Evolutionary conservation across 2,113 vertebrate genomes (phyloP), one percentile per base, ranked within the genome.

Genomic region (Oostethus manadensis): DNA sequence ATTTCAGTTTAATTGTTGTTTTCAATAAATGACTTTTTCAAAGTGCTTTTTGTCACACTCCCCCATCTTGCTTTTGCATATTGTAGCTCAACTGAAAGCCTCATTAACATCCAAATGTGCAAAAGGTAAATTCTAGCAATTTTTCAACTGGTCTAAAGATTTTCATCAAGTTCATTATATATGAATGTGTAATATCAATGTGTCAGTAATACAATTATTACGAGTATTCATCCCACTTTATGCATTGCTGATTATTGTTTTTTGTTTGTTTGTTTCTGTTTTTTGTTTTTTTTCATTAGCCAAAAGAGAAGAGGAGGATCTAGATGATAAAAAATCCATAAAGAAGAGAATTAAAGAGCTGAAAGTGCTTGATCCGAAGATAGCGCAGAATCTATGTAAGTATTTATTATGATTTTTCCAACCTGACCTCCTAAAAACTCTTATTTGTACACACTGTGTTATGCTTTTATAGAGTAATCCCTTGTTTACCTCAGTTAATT

Each of bases 301-400:
- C 44, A 94, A 86, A 87, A 92, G 86, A 84, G 90, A 93, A 64
- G 92, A 93, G 10, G 91, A 95, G 1, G 90, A 92, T 70, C 76
- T 89, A 68, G 94, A 96, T 69, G 93, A 94, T 66, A 94, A 91
- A 72, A 94, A 91, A 88, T 83, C 79, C 23, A 88, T 94, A 78
- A 98, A 96, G 86, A 99, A 95, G 80, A 89, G 90, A 87, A 94
- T 98, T 77, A 99, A 96, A 81, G 92, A 93, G 84, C 91, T 99
- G 57, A 98, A 98, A 86, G 93, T 98, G 78, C 87, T 98, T 35
- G 94, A 98, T 80, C 88, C 94, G 16, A 99, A 97, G 90, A 93
- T 94, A 78, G 95, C 97, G 8, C 96, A 99, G 86, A 99, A 99
- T 84, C 89, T 99, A 29, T 98, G 96, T 98, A 87, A 93, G 97